Evolutionary conservation across 2,797 vertebrate species (phyloP).

Genomic region (Rallus crepitans): DNA sequence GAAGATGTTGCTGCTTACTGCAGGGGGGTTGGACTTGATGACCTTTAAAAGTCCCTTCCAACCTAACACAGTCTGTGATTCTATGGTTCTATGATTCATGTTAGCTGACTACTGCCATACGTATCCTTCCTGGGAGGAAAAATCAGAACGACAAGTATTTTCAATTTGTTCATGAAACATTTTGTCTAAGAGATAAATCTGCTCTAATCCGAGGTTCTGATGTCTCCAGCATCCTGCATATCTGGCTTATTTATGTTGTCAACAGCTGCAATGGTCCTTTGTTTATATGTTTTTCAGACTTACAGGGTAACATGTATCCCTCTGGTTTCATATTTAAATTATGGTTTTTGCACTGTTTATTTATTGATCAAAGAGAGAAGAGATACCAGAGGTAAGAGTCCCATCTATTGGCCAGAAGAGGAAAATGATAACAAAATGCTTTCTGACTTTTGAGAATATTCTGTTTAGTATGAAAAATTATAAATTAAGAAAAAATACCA

Average conservation of each 20-base stretch:
- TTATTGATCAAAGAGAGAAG: background rate
- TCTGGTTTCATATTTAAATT: background rate
- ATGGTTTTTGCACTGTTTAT: background rate
- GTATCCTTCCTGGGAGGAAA: background rate
- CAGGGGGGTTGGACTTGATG: no score
- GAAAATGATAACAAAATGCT: background rate
- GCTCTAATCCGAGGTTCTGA: background rate
- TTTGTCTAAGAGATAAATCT: background rate
- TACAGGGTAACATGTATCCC: background rate
- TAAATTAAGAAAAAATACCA: background rate
- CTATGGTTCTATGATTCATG: background rate
- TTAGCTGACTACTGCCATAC: background rate
- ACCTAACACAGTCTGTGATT: no score
- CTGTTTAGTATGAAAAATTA: background rate
- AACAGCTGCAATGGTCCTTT: background rate
- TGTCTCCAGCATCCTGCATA: background rate
- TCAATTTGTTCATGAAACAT: background rate
- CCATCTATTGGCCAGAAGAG: slow-evolving; percentile 45
- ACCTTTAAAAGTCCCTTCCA: no score
- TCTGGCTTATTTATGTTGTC: background rate
- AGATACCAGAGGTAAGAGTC: slow-evolving; percentile 27
- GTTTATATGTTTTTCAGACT: background rate
- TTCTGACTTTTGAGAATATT: background rate
- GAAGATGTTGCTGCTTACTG: no score
- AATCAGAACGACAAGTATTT: background rate